Base-by-base conservation (phyloP, 2,113 vertebrate genomes). In the Protobothrops mucrosquamatus region DNA sequence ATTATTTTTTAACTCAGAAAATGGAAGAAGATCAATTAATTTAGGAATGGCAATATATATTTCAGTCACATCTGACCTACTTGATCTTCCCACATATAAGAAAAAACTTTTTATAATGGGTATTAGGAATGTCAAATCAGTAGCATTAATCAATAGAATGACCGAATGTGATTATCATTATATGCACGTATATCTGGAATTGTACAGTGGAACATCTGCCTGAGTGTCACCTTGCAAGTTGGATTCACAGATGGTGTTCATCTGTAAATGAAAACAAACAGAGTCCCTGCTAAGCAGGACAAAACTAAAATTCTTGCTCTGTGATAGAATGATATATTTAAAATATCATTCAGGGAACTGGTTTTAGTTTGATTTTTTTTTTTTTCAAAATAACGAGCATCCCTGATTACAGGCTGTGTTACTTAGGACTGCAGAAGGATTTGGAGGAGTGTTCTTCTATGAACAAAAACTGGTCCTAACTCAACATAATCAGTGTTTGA, bases 141-240 rank as follows among this genome's bases (percentile, higher is more conserved):
- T 90, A 52, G 2, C 85, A 92, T 94, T 74, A 74, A 85, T 94
- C 85, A 26, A 89, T 55, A 46, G 85, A 89, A 96, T 93, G 86
- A 94, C 92, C 55, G 69, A 2, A 87, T 56, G 1, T 95, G 52
- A 94, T 87, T 4, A 74, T 81, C 18, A 69, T 92, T 92, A 92
- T 92, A 22, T 92, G 91, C 92, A 14, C 85, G 11, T 52, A 48
- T 93, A 93, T 48, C 4, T 69, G 0, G 18, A 92, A 39, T 91
- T 93, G 90, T 5, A 22, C 34, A 91, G 51, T 56, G 43, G 55
- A 94, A 10, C 94, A 94, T 93, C 88, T 95, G 89, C 24, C 86
- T 55, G 69, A 43, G n/a, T 54, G 55, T 94, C 93, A 94, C 69
- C 89, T 96, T 93, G 52, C 22, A 56, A 9, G 3, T 18, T 74